phyloP scores from a whole-genome alignment of 1,140 invertebrate species.

The Saxidomus purpurata region DNA sequence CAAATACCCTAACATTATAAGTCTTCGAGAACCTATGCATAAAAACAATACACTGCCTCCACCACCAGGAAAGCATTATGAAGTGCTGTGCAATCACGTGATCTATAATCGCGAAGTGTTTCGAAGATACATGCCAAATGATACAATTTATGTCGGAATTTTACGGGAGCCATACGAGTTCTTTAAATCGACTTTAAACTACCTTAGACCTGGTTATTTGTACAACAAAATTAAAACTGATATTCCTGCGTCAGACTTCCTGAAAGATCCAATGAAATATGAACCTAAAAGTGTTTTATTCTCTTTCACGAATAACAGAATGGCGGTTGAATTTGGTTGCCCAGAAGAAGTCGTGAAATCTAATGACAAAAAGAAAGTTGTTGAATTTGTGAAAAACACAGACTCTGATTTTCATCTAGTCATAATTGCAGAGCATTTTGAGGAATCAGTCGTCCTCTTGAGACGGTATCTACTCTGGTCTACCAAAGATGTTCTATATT shows the following conservation, averaged over 20 bases:
- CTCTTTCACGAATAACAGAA: constrained; percentile 72
- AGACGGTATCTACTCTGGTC: constrained; percentile 87
- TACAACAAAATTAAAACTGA: constrained; percentile 47
- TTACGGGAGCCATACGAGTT: constrained; percentile 71
- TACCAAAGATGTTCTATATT: constrained; percentile 84
- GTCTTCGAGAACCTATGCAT: neutral
- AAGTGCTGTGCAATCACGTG: constrained; percentile 71
- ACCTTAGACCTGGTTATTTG: constrained; percentile 56
- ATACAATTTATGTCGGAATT: constrained; percentile 71
- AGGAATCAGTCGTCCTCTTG: constrained; percentile 87
- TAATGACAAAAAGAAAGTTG: constrained; percentile 40
- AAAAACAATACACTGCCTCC: constrained; percentile 64
- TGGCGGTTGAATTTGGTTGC: constrained; percentile 72
- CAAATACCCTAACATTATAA: constrained; percentile 64
- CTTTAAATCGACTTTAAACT: constrained; percentile 68
- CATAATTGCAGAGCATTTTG: constrained; percentile 87
- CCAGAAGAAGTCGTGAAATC: constrained; percentile 58
- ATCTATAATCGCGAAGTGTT: constrained; percentile 70
- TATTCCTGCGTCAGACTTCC: constrained; percentile 24
- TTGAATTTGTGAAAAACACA: constrained; percentile 57
- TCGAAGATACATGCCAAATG: constrained; percentile 61
- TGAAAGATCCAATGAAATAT: constrained; percentile 59
- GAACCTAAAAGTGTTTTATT: constrained; percentile 17
- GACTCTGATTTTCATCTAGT: constrained; percentile 86
- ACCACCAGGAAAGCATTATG: constrained; percentile 63